phyloP scores from a whole-genome alignment of 2,113 vertebrate genomes.

The Delphinapterus leucas region DNA sequence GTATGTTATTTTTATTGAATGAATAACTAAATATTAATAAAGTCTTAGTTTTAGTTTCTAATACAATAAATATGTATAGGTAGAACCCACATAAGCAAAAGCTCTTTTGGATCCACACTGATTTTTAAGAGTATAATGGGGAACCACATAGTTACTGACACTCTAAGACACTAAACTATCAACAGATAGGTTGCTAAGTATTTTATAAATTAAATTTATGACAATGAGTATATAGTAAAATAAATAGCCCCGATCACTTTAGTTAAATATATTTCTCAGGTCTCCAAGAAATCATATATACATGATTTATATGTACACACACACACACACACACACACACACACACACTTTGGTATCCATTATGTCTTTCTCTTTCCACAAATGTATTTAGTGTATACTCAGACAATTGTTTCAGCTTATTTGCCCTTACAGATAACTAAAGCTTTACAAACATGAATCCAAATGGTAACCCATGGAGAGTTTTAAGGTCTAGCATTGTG shows the following conservation, averaged over 20 bases:
- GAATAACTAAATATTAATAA: not conserved
- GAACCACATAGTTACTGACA: not conserved
- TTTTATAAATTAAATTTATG: not conserved
- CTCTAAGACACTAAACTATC: not conserved
- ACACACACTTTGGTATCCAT: not conserved
- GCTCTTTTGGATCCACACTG: not conserved
- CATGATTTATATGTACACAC: too few relatives aligned
- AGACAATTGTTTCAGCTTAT: not conserved
- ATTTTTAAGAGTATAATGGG: not conserved
- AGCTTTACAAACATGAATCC: not conserved
- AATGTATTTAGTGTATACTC: not conserved
- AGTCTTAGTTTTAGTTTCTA: not conserved
- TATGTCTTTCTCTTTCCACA: not conserved
- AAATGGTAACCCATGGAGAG: not conserved
- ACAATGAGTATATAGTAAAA: not conserved
- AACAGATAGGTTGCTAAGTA: not conserved
- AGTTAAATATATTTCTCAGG: not conserved
- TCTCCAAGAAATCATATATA: not conserved
- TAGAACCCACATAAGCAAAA: not conserved
- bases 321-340: too few relatives aligned
- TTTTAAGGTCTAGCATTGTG: not conserved
- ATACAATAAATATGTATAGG: not conserved
- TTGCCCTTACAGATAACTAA: not conserved
- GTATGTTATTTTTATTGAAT: not conserved
- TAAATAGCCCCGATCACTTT: not conserved